A percentile compares a stretch with the other conserved stretches of the same genome.
These are phyloP conservation scores for Stenolophus ochropezus DNA, from an alignment of 2,888 invertebrate species.

Conservation along the genomic window DNA sequence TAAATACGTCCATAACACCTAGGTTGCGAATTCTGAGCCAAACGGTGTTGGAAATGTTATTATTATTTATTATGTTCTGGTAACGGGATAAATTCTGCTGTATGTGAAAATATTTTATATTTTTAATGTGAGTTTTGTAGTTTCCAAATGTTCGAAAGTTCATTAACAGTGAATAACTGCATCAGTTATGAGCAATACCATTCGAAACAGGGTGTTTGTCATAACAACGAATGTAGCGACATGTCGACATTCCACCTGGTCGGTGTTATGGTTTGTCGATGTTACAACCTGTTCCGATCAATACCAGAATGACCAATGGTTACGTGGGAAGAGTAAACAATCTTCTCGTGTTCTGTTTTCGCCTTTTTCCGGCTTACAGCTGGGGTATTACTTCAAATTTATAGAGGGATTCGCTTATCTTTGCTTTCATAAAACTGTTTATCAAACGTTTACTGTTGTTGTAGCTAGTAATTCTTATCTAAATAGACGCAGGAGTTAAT, in stretches of 20 bases:
- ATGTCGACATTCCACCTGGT: background rate
- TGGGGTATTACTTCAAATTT: background rate
- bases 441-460: constrained; percentile 41
- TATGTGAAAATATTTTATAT: no score
- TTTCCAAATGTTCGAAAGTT: no score
- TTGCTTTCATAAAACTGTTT: constrained; percentile 37
- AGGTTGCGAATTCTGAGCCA: no score
- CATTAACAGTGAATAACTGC: background rate
- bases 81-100: no score
- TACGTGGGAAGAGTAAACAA: constrained; percentile 22
- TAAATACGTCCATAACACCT: no score
- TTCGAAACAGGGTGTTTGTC: no score
- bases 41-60: no score
- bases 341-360: constrained; percentile 27
- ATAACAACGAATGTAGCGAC: no score
- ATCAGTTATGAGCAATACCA: constrained; percentile 1
- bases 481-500: constrained; percentile 11
- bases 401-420: constrained; percentile 6
- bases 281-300: background rate
- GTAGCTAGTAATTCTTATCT: constrained; percentile 33
- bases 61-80: no score
- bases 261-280: background rate
- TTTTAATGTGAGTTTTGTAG: no score
- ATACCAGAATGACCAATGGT: constrained; percentile 40
- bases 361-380: background rate